phyloP scores from a whole-genome alignment of 2,888 invertebrate species.

The Nemotelus pantherinus region DNA sequence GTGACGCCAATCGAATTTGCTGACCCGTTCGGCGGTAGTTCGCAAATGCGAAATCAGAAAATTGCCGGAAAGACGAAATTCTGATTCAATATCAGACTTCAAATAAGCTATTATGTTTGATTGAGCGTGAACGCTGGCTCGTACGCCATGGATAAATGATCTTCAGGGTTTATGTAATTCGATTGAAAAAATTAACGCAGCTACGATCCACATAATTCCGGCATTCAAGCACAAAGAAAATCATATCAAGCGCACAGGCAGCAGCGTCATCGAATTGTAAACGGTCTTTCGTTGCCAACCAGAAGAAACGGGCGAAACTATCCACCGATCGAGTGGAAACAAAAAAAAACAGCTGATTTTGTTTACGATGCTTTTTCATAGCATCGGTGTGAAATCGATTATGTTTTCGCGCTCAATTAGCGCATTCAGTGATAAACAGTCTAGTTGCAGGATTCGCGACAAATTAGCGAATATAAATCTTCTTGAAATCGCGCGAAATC shows the following conservation, averaged over 20 bases:
- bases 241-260: background rate
- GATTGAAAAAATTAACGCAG: background rate
- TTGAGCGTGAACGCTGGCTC: background rate
- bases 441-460: background rate
- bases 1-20: background rate
- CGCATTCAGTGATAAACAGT: slow-evolving; percentile 5
- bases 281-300: background rate
- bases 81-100: background rate
- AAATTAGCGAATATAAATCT: background rate
- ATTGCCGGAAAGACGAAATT: background rate
- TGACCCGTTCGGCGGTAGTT: background rate
- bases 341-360: slow-evolving; percentile 24
- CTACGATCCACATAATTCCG: background rate
- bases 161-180: background rate
- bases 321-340: background rate
- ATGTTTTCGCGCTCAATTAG: slow-evolving; percentile 9
- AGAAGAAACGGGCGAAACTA: background rate
- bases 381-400: background rate
- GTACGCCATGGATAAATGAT: background rate
- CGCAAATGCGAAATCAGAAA: background rate
- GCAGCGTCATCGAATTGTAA: background rate
- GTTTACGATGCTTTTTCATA: slow-evolving; percentile 7
- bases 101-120: background rate
- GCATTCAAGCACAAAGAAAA: background rate
- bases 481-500: slow-evolving; percentile 1